Conservation (phyloP, 2,113 vertebrate species). For the Apeltes quadracus region DNA sequence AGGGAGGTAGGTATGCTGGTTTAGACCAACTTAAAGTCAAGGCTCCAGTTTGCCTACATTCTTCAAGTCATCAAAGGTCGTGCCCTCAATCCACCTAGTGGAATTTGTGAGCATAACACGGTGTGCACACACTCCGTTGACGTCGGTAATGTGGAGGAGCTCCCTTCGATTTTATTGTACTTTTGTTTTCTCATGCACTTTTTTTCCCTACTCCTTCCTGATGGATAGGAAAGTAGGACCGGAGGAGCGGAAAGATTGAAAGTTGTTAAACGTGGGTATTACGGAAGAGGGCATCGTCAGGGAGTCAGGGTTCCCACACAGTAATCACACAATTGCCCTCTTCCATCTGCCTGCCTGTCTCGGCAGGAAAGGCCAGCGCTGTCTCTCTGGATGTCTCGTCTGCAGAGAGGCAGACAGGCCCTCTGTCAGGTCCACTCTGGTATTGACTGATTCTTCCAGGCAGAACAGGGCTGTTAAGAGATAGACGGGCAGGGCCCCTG, state of each 20-base stretch:
- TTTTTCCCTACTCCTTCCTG: conserved; percentile 46
- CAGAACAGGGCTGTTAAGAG: conserved; percentile 38
- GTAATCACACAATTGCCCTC: conserved; percentile 35
- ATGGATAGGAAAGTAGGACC: conserved; percentile 56
- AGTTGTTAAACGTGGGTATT: conserved; percentile 43
- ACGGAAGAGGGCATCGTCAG: conserved; percentile 41
- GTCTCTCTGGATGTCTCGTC: conserved; percentile 44
- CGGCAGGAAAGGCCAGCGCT: conserved; percentile 43
- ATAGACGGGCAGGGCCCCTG: conserved; percentile 32
- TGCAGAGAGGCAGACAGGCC: conserved; percentile 49
- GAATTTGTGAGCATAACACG: conserved; percentile 52
- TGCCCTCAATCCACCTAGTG: conserved; percentile 51
- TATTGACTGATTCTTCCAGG: conserved; percentile 61
- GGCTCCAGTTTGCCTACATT: conserved; percentile 45
- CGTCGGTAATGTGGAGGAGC: conserved; percentile 25
- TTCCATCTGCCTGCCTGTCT: conserved; percentile 39
- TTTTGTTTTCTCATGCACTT: conserved; percentile 10
- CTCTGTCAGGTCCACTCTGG: conserved; percentile 47
- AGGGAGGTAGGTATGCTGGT: too few species aligned
- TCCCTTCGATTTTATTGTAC: conserved; percentile 39
- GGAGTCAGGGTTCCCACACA: conserved; percentile 42
- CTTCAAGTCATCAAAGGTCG: conserved; percentile 55
- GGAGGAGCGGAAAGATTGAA: conserved; percentile 53
- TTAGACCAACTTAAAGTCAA: too few species aligned
- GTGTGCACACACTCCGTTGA: conserved; percentile 40